Conservation (phyloP, 2,888 invertebrate genomes). For the Habroteleia sp. region DNA sequence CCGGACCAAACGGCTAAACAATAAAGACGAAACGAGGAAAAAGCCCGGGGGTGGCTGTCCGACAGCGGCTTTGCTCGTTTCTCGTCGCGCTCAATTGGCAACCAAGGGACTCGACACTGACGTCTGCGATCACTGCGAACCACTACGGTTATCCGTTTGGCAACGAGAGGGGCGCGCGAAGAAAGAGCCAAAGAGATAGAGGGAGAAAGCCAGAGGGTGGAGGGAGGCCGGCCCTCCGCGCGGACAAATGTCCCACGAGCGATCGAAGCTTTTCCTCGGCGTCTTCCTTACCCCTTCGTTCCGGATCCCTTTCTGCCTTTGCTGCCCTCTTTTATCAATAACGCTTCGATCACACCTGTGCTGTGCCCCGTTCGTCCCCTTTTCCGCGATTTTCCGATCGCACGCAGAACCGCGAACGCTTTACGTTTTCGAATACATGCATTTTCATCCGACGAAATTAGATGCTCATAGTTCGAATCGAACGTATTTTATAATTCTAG, state of each 20-base stretch:
- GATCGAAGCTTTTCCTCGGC: conserved; percentile 52
- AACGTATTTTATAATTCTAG: too few species aligned
- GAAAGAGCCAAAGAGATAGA: conserved; percentile 53
- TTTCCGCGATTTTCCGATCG: too few species aligned
- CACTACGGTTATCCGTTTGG: conserved; percentile 69
- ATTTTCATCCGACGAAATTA: too few species aligned
- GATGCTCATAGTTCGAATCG: too few species aligned
- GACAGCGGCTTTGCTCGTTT: conserved; percentile 24
- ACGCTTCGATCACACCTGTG: not conserved
- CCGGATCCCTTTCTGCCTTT: conserved; percentile 59
- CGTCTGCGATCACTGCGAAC: conserved; percentile 75
- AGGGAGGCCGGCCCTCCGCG: conserved; percentile 46
- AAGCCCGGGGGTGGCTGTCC: conserved; percentile 18
- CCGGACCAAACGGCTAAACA: conserved; percentile 5
- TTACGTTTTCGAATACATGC: too few species aligned
- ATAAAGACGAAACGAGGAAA: conserved; percentile 30
- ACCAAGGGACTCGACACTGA: conserved; percentile 71
- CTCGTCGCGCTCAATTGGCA: conserved; percentile 49
- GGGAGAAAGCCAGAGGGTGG: conserved; percentile 60
- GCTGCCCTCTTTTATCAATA: not conserved
- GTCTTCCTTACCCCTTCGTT: conserved; percentile 33
- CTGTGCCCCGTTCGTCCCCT: too few species aligned
- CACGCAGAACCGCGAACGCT: too few species aligned
- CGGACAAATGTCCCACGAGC: conserved; percentile 37
- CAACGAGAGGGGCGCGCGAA: conserved; percentile 45